These are phyloP conservation scores for Amphiprion percula DNA, from an alignment of 2,113 vertebrate species.

Conservation along the genomic window DNA sequence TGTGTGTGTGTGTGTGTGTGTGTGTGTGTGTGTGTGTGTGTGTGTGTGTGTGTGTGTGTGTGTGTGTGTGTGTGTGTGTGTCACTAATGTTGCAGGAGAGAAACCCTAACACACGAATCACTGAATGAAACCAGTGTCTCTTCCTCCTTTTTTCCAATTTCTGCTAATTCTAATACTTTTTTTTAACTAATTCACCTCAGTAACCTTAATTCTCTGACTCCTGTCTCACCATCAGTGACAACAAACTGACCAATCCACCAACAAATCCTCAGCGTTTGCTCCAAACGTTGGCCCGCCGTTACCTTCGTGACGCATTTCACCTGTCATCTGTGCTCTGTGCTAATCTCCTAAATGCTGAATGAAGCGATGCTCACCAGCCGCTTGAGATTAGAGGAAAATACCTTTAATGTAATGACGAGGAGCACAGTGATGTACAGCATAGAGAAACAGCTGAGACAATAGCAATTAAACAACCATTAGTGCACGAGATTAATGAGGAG, in stretches of 20 bases:
- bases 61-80: conserved; percentile 22
- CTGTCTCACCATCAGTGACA: neutral
- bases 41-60: conserved; percentile 26
- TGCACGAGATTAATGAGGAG: conserved; percentile 42
- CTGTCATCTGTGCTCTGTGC: neutral
- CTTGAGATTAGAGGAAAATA: conserved; percentile 14
- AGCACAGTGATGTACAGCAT: neutral
- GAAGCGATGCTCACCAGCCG: neutral
- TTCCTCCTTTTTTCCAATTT: neutral
- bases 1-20: conserved; percentile 38
- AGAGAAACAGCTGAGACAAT: conserved; percentile 16
- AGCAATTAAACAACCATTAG: conserved; percentile 43
- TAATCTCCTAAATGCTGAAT: neutral
- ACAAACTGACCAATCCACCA: neutral
- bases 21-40: conserved; percentile 16
- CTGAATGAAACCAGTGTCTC: neutral
- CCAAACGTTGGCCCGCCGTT: neutral
- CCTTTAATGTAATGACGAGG: conserved; percentile 26
- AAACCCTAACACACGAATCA: neutral
- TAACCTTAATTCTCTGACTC: neutral
- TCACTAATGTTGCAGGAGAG: conserved; percentile 4
- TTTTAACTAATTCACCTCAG: neutral
- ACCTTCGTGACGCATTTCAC: neutral
- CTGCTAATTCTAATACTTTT: neutral
- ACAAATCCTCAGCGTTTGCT: neutral